Base-by-base conservation (phyloP, 2,888 invertebrate genomes). In the Drosophila formosana region DNA sequence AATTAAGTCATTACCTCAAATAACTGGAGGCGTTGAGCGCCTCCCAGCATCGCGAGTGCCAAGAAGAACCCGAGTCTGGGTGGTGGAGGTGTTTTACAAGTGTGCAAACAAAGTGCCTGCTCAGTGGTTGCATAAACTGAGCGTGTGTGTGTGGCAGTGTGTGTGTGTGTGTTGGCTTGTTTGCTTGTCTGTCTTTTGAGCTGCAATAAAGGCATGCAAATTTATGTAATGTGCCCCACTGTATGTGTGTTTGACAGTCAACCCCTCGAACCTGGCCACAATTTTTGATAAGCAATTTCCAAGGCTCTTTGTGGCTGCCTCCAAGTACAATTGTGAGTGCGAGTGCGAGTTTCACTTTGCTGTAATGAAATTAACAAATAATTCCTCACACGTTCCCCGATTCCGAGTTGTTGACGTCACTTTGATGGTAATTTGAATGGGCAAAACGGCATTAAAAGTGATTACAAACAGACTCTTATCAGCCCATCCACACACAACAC, bases 191-290 rank as follows among this genome's bases (percentile, higher is more conserved):
- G 60, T 64, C 60, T 78, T 72, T 74, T 84, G 57, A 66, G 66
- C 49, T 85, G 89, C 89, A 85, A 88, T 86, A 88, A 89, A 89
- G 83, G 72, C 89, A 89, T 89, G 87, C 83, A 89, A 85, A 85
- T 85, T 89, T 82, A 88, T 88, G 78, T 68, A 45, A 49, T 52
- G 25, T 51, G 47, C 45, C 32, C 32, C 5, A 6, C 2, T 30
- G 30, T 65, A 49, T 72, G 39, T 66, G 71, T 66, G 50, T 46
- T 39, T 65, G 47, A 66, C 51, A 55, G 18, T 50, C 55, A 64
- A 49, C 64, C 39, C 32, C 25, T 9, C 49, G 45, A 51, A n/a
- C 34, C 46, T 9, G 47, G 26, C 50, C 77, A 74, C 66, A 75
- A 75, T 75, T 89, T 85, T 80, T 85, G 83, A 88, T 82, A 85